Evolutionary conservation across 1,140 invertebrate genomes (phyloP).

Genomic region (Chelonus insularis): DNA sequence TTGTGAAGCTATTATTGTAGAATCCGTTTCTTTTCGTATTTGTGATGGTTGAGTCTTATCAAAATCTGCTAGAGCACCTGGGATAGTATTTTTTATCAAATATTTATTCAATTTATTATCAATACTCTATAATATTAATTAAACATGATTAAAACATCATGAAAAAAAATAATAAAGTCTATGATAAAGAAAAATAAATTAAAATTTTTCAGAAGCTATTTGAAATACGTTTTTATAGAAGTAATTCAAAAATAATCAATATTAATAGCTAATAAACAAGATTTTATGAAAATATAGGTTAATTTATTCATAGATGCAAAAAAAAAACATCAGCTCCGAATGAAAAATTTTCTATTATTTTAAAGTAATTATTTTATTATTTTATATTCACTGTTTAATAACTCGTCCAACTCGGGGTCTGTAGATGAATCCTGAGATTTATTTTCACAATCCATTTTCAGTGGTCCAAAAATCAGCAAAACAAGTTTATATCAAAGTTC

Average conservation of each 20-base stretch:
- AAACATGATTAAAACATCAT: too few relatives aligned
- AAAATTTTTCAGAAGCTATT: too few relatives aligned
- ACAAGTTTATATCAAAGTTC: too few relatives aligned
- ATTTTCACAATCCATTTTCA: constrained; percentile 47
- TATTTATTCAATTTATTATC: constrained; percentile 8
- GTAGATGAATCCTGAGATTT: constrained; percentile 37
- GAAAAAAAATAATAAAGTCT: too few relatives aligned
- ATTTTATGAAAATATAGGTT: too few relatives aligned
- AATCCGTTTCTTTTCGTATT: constrained; percentile 28
- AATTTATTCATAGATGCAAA: too few relatives aligned
- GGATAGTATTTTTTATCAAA: constrained; percentile 24
- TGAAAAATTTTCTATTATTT: background rate
- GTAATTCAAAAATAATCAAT: too few relatives aligned
- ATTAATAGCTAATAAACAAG: too few relatives aligned
- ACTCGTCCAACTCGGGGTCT: constrained; percentile 55
- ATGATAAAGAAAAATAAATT: too few relatives aligned
- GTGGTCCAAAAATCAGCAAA: too few relatives aligned
- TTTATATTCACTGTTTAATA: constrained; percentile 56
- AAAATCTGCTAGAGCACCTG: constrained; percentile 62
- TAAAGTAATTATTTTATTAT: background rate
- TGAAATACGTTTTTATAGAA: too few relatives aligned
- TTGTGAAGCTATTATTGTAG: constrained; percentile 2
- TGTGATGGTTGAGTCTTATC: constrained; percentile 43
- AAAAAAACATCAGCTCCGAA: background rate
- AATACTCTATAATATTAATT: too few relatives aligned